phyloP scores from a whole-genome alignment of 92 coral and sea anemone genomes.

The Virgularia gustaviana region DNA sequence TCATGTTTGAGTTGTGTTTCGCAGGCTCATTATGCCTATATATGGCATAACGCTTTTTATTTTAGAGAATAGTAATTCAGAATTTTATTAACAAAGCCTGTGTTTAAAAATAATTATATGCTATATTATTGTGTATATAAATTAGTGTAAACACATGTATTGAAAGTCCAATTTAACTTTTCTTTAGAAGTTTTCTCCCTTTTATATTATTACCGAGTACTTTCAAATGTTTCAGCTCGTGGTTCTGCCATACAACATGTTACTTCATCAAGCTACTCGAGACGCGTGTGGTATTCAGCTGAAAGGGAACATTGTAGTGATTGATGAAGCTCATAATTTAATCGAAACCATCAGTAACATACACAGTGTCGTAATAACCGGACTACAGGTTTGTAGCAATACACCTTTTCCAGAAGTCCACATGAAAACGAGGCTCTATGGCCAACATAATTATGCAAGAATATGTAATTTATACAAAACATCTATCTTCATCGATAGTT shows the following conservation, averaged over 20 bases:
- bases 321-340: slow-evolving; percentile 95
- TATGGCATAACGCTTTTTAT: no score
- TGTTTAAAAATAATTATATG: no score
- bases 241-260: slow-evolving; percentile 84
- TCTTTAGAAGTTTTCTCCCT: neutral
- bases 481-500: no score
- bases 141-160: neutral
- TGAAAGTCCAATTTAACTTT: neutral
- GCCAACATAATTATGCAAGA: no score
- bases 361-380: slow-evolving; percentile 81
- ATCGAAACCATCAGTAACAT: slow-evolving; percentile 91
- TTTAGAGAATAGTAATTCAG: neutral
- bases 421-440: no score
- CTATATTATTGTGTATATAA: no score
- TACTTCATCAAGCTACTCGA: slow-evolving; percentile 82
- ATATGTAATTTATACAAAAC: no score
- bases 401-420: neutral
- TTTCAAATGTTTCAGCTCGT: slow-evolving; percentile 57
- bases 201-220: neutral
- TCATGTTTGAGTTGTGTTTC: no score
- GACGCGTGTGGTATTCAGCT: slow-evolving; percentile 91
- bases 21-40: no score
- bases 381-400: slow-evolving; percentile 61
- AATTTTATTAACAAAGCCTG: neutral
- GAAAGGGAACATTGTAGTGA: slow-evolving; percentile 70